Base-by-base conservation (phyloP, 2,113 vertebrate genomes). In the Narcine bancroftii region DNA sequence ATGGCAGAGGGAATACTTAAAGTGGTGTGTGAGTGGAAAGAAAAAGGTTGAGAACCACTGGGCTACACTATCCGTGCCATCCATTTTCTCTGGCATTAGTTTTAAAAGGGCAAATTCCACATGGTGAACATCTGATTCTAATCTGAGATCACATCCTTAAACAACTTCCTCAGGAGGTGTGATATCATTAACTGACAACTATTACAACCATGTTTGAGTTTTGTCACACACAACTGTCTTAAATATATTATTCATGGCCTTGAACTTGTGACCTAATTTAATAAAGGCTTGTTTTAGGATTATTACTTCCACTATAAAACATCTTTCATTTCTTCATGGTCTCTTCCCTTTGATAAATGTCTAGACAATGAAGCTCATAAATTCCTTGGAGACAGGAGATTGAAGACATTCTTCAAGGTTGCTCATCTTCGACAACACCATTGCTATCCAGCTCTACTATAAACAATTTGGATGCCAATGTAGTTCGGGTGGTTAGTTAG, bases 41-140 rank as follows among this genome's bases (percentile, higher is more conserved):
- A n/a, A n/a, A n/a, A n/a, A n/a, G n/a, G n/a, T n/a, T n/a, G n/a
- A n/a, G n/a, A n/a, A n/a, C n/a, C n/a, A n/a, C n/a, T n/a, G n/a
- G n/a, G n/a, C n/a, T n/a, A n/a, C n/a, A n/a, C n/a, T n/a, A n/a
- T n/a, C n/a, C n/a, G n/a, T n/a, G n/a, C n/a, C n/a, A n/a, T n/a
- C n/a, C n/a, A n/a, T n/a, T n/a, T n/a, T 60, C 50, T 33, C 50
- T 13, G 5, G 17, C 29, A 60, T 85, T 29, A 85, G n/a, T 85
- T 56, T 15, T 56, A 60, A 85, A 85, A 85, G 2, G n/a, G 10
- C 24, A 81, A 81, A 81, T 29, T 53, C 11, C 81, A 36, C 29
- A n/a, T n/a, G 79, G 47, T 29, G 33, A 56, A n/a, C 81, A 85
- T 85, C 81, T 60, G 81, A 85, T 85, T 85, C 81, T n/a, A 85